Evolutionary conservation across 2,113 vertebrate species (phyloP).

Genomic region (Hypanus sabinus): DNA sequence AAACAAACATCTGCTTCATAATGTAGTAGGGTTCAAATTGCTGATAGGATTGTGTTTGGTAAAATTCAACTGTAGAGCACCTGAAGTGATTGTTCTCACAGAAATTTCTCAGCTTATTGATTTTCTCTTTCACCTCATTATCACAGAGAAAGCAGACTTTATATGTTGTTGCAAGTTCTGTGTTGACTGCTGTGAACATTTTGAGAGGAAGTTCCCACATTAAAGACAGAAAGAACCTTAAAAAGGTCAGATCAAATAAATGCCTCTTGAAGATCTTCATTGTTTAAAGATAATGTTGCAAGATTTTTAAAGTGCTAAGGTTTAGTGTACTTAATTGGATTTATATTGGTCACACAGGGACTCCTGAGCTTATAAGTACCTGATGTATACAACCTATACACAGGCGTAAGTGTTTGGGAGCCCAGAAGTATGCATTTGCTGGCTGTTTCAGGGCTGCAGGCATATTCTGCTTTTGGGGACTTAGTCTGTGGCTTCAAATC

Average conservation of each 20-base stretch:
- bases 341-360: too few species aligned
- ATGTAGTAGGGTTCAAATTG: not conserved
- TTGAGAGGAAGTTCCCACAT: not conserved
- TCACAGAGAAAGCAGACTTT: not conserved
- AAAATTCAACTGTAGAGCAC: not conserved
- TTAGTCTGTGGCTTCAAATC: too few species aligned
- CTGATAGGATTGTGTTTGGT: not conserved
- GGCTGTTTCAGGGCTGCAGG: too few species aligned
- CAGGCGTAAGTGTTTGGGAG: too few species aligned
- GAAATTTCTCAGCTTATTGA: not conserved
- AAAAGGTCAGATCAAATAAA: not conserved
- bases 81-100: not conserved
- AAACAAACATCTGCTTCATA: not conserved
- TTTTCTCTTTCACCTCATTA: not conserved
- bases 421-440: too few species aligned
- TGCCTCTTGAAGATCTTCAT: not conserved
- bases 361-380: too few species aligned
- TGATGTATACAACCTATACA: too few species aligned
- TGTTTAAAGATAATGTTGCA: not conserved
- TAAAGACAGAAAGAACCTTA: not conserved
- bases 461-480: too few species aligned
- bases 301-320: not conserved
- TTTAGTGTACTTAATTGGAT: not conserved
- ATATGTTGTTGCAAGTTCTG: not conserved
- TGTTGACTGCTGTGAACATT: not conserved